Base-by-base conservation (phyloP, 2,888 invertebrate species). In the Bombylius major region DNA sequence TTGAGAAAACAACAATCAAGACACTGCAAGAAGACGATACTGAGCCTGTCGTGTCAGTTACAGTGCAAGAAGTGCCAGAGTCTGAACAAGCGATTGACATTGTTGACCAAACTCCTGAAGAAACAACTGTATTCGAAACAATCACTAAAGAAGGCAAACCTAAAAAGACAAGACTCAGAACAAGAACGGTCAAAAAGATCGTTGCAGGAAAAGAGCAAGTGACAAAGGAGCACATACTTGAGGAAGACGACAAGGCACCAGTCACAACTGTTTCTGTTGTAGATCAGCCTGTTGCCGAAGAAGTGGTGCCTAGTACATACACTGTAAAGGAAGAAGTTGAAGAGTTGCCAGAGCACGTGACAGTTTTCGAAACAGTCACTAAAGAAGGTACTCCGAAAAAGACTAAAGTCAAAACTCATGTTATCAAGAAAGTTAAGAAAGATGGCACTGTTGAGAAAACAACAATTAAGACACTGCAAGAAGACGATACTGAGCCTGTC, bases 341-440 rank as follows among this genome's bases (percentile, higher is more conserved):
- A 36, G 59, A 62, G 54, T 39, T 57, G 45, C 56, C 62, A 0
- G 61, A 73, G 66, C 58, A 66, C 64, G 47, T 65, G 1, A 69
- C 70, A 52, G 63, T 76, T 5, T 71, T 72, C 4, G 76, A 77
- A 66, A 71, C 75, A 3, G 67, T 69, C 11, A 75, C 76, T 0
- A 61, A 62, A 23, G 67, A 68, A 53, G 70, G 68, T n/a, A 65
- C 63, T 53, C 61, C 62, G 0, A 64, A 59, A 34, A 62, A 69
- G 63, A 66, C 67, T 60, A 70, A 61, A 47, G 65, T 61, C n/a
- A 56, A 68, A 53, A 72, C 68, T 56, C 67, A 67, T 8, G 62
- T 67, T 0, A 69, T 69, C 39, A 69, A 67, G 56, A 70, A 66
- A 53, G 1, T 11, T 1, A 62, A 64, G 56, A 58, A 56, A 45